phyloP scores from a whole-genome alignment of 1,140 invertebrate species.

The Heterodera carotae region DNA sequence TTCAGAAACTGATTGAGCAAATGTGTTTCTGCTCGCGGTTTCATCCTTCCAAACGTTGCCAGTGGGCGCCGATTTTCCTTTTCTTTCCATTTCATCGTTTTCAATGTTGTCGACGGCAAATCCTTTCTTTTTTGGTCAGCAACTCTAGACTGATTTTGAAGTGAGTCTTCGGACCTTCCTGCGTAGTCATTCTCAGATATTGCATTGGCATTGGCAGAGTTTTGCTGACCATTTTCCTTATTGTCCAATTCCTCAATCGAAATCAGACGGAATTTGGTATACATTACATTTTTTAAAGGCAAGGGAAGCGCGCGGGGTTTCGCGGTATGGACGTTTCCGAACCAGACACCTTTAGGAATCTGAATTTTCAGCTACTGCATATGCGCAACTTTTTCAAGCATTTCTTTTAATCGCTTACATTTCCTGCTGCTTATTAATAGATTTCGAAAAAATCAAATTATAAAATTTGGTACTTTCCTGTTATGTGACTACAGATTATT shows the following conservation, averaged over 20 bases:
- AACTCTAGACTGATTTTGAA: background rate
- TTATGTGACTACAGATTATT: no score
- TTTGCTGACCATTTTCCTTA: background rate
- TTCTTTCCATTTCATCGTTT: background rate
- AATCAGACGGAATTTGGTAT: constrained; percentile 13
- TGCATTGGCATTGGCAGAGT: background rate
- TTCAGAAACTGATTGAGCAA: constrained; percentile 21
- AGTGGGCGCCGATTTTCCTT: constrained; percentile 18
- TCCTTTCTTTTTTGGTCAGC: background rate
- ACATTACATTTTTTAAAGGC: no score
- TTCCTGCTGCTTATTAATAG: no score
- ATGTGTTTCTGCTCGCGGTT: constrained; percentile 9
- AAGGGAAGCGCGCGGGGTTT: background rate
- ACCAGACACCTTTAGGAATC: no score
- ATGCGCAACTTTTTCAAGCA: no score
- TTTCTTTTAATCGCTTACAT: no score
- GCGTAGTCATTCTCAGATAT: background rate
- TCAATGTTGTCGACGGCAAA: background rate
- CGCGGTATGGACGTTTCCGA: no score
- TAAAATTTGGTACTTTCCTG: no score
- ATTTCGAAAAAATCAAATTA: no score
- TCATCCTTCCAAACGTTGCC: background rate
- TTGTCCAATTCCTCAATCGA: constrained; percentile 7
- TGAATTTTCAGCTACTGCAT: no score
- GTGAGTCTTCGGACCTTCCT: background rate